These are phyloP conservation scores for Micrasema longulum DNA, from an alignment of 1,140 invertebrate genomes.

Conservation along the genomic window DNA sequence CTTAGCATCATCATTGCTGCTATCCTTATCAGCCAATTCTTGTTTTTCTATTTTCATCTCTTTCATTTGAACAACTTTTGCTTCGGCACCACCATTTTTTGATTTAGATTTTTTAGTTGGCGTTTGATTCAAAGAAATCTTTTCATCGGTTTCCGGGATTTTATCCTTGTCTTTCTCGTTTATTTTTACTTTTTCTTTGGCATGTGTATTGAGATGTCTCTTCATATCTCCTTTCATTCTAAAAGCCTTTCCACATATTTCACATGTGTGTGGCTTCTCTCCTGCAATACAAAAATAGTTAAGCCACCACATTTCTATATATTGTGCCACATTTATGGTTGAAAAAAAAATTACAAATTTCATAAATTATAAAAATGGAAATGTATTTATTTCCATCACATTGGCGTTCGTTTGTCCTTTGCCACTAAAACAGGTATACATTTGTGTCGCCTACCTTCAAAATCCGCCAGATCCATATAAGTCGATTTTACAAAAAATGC, in stretches of 20 bases:
- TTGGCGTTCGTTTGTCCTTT: not conserved
- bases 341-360: too few species aligned
- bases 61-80: slow-evolving; percentile 27
- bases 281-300: slow-evolving; percentile 68
- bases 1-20: slow-evolving; percentile 43
- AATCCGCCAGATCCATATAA: too few species aligned
- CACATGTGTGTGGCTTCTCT: slow-evolving; percentile 83
- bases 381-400: too few species aligned
- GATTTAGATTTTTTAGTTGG: slow-evolving; percentile 16
- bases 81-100: slow-evolving; percentile 20
- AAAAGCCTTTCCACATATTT: slow-evolving; percentile 85
- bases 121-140: not conserved
- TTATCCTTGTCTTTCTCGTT: slow-evolving; percentile 37
- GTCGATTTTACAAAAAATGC: too few species aligned
- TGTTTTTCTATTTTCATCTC: slow-evolving; percentile 50
- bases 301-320: too few species aligned
- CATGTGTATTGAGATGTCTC: slow-evolving; percentile 85
- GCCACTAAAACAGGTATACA: too few species aligned
- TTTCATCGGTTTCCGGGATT: slow-evolving; percentile 30
- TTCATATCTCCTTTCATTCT: slow-evolving; percentile 89
- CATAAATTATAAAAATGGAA: too few species aligned
- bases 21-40: slow-evolving; percentile 40
- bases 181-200: slow-evolving; percentile 52
- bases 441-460: too few species aligned
- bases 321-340: too few species aligned